Conservation (phyloP, 1,140 invertebrate genomes). For the Macrobrachium rosenbergii region DNA sequence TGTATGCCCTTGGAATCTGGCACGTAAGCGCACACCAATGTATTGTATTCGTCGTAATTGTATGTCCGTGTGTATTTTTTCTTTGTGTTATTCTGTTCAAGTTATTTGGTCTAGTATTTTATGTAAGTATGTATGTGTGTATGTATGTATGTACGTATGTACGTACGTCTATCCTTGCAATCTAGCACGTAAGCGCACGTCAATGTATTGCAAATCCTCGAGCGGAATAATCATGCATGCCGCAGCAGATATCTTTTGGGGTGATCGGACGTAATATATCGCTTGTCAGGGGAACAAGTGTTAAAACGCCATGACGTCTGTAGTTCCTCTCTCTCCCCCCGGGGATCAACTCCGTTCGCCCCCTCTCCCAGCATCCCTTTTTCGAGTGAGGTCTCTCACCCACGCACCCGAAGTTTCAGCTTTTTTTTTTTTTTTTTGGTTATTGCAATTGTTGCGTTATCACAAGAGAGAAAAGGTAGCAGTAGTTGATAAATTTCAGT, state of each 20-base stretch:
- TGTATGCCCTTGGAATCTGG: no score
- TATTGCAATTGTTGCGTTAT: no score
- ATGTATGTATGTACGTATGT: slow-evolving; percentile 6
- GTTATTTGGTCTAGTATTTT: slow-evolving; percentile 6
- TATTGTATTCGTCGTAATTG: background rate
- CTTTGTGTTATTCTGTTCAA: background rate
- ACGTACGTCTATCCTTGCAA: slow-evolving; percentile 5
- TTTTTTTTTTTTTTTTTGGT: background rate
- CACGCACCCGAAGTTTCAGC: background rate
- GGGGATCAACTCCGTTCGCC: background rate
- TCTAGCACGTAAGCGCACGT: no score
- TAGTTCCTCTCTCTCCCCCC: background rate
- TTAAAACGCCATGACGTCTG: no score
- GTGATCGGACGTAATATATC: no score
- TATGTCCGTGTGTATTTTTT: background rate
- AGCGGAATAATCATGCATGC: no score
- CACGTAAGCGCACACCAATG: background rate
- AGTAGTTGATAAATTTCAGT: no score
- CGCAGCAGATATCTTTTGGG: no score
- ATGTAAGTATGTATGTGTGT: background rate
- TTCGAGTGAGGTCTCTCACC: no score
- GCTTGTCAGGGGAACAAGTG: no score
- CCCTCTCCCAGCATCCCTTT: background rate
- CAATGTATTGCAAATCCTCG: no score
- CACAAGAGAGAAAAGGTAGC: no score